Evolutionary conservation across 2,113 vertebrate species (phyloP), one percentile per base, ranked within the genome.

Genomic region (Microcebus ravelobensis): DNA sequence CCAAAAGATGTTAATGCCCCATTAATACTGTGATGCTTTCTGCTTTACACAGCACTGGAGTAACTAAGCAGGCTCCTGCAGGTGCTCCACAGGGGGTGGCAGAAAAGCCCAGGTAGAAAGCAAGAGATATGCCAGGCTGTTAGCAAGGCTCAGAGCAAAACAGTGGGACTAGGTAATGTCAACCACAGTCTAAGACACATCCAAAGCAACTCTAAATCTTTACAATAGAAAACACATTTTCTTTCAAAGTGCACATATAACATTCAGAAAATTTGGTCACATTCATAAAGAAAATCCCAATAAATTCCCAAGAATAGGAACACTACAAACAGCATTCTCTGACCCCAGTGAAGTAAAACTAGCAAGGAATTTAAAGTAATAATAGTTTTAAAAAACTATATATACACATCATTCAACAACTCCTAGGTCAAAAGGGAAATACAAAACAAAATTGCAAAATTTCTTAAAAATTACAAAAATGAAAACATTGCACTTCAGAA

Each of bases 61-160:
- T 31, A 25, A 67, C 74, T 61, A 42, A 39, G 52, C 6, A 18
- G 39, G 2, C 17, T 25, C 52, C 52, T 31, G 5, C 1, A 1
- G 48, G 17, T 61, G 6, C 18, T 50, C 34, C 74, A 29, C 39
- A 34, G 0, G 17, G 17, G 31, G 11, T 8, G 1, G 29, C 27
- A 4, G 48, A 31, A n/a, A 92, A 92, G 57, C n/a, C 27, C n/a
- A 63, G 14, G 18, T 31, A 87, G 34, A 68, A 59, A 68, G 29
- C 48, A 57, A 48, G 59, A 76, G 50, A 50, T 1, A 52, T 0
- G 0, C 11, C 10, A 2, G 18, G 10, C 23, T 42, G 52, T 39
- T 42, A n/a, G 10, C 36, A 70, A 42, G 0, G 6, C 27, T 81
- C 63, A 82, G 29, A 45, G 39, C 39, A 57, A 55, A 70, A 45